These are phyloP conservation scores for Achlya flavicornis DNA, from an alignment of 2,888 invertebrate species.

Conservation along the genomic window DNA sequence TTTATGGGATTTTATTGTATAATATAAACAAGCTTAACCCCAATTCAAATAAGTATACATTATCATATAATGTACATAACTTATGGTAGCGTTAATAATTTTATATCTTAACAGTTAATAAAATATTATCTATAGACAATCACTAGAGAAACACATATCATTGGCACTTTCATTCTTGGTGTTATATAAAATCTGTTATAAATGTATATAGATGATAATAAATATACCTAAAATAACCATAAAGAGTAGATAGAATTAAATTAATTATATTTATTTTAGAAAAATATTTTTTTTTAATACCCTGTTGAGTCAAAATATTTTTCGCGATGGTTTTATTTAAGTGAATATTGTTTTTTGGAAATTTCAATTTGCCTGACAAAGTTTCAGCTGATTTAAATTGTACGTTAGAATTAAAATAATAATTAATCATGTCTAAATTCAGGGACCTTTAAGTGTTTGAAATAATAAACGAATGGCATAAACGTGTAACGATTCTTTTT, in stretches of 20 bases:
- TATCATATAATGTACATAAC: slow-evolving; percentile 58
- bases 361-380: slow-evolving; percentile 40
- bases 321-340: neutral
- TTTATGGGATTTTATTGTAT: neutral
- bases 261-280: slow-evolving; percentile 23
- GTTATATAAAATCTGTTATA: slow-evolving; percentile 64
- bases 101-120: slow-evolving; percentile 63
- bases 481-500: slow-evolving; percentile 2
- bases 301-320: neutral
- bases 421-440: slow-evolving; percentile 50
- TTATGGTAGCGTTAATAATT: slow-evolving; percentile 65
- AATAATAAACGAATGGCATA: slow-evolving; percentile 19
- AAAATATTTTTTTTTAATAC: neutral
- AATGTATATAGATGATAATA: slow-evolving; percentile 55
- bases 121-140: slow-evolving; percentile 36
- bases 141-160: slow-evolving; percentile 81
- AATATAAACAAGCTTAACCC: slow-evolving; percentile 32
- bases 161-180: slow-evolving; percentile 79
- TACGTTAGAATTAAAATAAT: slow-evolving; percentile 23
- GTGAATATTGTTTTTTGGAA: neutral
- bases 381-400: slow-evolving; percentile 12
- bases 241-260: slow-evolving; percentile 57
- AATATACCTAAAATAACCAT: slow-evolving; percentile 36
- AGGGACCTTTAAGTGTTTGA: slow-evolving; percentile 46
- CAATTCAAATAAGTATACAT: slow-evolving; percentile 44